Percentiles rank a stretch among this genome's conserved stretches.
Conservation (phyloP, 1,140 invertebrate genomes). For the Lerema accius region DNA sequence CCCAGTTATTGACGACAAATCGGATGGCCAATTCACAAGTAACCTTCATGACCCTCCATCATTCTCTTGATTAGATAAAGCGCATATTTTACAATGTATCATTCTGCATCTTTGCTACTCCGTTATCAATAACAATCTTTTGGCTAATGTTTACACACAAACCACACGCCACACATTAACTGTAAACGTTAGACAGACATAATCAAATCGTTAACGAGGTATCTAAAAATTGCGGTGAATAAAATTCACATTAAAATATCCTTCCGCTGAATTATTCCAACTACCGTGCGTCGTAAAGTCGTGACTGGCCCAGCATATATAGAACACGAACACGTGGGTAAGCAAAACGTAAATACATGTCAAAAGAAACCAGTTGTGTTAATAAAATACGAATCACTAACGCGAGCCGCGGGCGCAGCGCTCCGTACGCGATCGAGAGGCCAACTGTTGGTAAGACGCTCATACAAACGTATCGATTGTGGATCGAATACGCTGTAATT, state of each 20-base stretch:
- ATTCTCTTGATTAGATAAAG: slow-evolving; percentile 24
- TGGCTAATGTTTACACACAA: neutral
- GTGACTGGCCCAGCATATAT: slow-evolving; percentile 10
- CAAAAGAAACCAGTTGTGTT: slow-evolving; percentile 19
- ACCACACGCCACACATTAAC: neutral
- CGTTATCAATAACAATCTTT: neutral
- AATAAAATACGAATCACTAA: slow-evolving; percentile 28
- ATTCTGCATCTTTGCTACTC: neutral
- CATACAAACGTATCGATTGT: slow-evolving; percentile 69
- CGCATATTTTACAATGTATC: neutral
- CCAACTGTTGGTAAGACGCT: slow-evolving; percentile 65
- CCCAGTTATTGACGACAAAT: slow-evolving; percentile 22
- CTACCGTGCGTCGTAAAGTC: slow-evolving; percentile 5
- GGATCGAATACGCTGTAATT: slow-evolving; percentile 70
- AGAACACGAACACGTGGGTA: slow-evolving; percentile 19
- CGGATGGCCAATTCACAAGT: slow-evolving; percentile 10
- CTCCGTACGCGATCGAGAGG: slow-evolving; percentile 58
- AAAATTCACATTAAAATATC: slow-evolving; percentile 4
- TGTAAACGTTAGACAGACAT: neutral
- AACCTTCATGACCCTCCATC: slow-evolving; percentile 27
- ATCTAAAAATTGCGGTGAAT: neutral
- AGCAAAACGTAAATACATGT: slow-evolving; percentile 28
- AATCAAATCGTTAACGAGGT: neutral
- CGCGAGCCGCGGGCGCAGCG: slow-evolving; percentile 42
- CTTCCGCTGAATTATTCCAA: neutral